Conservation (phyloP, 2,888 invertebrate genomes). For the Ophion obscuratus region DNA sequence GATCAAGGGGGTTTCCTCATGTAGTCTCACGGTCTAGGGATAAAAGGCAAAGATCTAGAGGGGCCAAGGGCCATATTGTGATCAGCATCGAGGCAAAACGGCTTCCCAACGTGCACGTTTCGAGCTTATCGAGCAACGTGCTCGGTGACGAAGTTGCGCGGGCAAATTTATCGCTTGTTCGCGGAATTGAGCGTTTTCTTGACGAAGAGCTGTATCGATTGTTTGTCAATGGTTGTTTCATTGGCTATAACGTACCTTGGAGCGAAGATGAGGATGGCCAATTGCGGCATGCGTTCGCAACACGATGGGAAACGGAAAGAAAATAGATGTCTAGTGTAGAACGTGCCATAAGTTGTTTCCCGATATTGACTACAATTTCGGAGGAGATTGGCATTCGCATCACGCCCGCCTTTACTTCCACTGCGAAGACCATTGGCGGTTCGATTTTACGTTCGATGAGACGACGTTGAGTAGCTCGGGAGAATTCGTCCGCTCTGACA, state of each 20-base stretch:
- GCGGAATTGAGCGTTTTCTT: neutral
- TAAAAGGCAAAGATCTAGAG: neutral
- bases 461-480: neutral
- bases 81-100: neutral
- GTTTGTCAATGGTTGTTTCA: neutral
- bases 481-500: slow-evolving; percentile 49
- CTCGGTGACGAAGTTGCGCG: neutral
- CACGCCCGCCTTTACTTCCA: neutral
- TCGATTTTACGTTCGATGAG: slow-evolving; percentile 13
- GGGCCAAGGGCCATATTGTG: neutral
- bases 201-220: neutral
- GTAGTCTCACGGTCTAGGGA: slow-evolving; percentile 70
- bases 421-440: slow-evolving; percentile 14
- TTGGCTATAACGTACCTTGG: neutral
- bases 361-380: slow-evolving; percentile 23
- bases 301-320: neutral
- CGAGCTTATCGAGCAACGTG: too few species aligned
- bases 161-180: neutral
- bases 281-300: neutral
- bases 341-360: slow-evolving; percentile 32
- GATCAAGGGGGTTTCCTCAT: slow-evolving; percentile 86
- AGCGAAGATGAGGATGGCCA: neutral
- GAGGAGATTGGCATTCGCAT: slow-evolving; percentile 2
- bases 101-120: neutral
- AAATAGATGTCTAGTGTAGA: slow-evolving; percentile 26